phyloP scores from a whole-genome alignment of 1,140 invertebrate genomes.

The Tetragnatha versicolor region DNA sequence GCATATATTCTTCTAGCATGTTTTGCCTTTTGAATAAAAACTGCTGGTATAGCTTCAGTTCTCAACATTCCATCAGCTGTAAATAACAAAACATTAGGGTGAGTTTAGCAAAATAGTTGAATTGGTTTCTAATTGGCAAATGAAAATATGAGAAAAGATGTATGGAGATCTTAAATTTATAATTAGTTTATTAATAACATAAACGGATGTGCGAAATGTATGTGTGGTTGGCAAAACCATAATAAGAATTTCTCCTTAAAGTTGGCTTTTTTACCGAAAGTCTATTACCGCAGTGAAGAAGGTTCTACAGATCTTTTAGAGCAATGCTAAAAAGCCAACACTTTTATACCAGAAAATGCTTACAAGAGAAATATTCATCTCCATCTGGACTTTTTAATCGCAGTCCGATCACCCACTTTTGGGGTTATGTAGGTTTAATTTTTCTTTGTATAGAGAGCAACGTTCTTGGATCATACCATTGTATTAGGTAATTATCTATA shows the following conservation, averaged over 20 bases:
- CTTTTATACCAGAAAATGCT: slow-evolving; percentile 69
- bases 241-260: background rate
- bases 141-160: background rate
- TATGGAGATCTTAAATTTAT: background rate
- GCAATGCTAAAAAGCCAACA: slow-evolving; percentile 84
- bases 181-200: background rate
- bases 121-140: background rate
- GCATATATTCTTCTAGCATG: slow-evolving; percentile 84
- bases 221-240: background rate
- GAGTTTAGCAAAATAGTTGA: background rate
- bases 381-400: background rate
- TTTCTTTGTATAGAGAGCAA: too few species aligned
- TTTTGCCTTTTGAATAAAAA: slow-evolving; percentile 80
- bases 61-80: slow-evolving; percentile 64
- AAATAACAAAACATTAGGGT: slow-evolving; percentile 49
- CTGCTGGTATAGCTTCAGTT: slow-evolving; percentile 80
- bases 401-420: background rate
- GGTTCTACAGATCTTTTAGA: slow-evolving; percentile 74
- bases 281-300: slow-evolving; percentile 81
- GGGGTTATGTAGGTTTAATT: too few species aligned
- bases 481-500: too few species aligned
- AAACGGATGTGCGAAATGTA: background rate
- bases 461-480: too few species aligned
- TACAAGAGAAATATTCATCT: too few species aligned
- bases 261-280: background rate